phyloP scores from a whole-genome alignment of 1,140 invertebrate genomes.

The Ostrea denselamellosa region DNA sequence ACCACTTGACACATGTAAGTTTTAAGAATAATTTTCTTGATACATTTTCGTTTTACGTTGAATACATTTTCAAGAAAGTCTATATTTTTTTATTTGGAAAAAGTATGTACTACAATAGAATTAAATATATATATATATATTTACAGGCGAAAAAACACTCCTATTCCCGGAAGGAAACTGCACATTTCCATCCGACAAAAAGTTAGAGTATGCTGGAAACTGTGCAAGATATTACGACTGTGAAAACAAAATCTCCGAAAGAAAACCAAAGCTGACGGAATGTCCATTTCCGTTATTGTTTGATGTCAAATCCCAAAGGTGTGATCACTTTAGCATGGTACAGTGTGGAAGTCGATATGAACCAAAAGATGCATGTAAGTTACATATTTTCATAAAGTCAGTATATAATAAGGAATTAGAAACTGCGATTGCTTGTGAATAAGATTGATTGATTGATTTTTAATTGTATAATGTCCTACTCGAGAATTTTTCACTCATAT shows the following conservation, averaged over 20 bases:
- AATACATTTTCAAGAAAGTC: too few species aligned
- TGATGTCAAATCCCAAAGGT: constrained; percentile 5
- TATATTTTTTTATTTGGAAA: too few species aligned
- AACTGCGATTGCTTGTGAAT: too few species aligned
- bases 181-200: neutral
- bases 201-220: neutral
- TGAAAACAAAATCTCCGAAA: neutral
- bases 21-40: too few species aligned
- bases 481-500: too few species aligned
- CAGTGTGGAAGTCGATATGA: constrained; percentile 18
- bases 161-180: neutral
- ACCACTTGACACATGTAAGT: constrained; percentile 34
- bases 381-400: too few species aligned
- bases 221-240: neutral
- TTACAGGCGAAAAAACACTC: neutral
- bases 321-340: neutral
- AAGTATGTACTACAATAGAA: too few species aligned
- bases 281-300: constrained; percentile 41
- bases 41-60: too few species aligned
- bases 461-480: too few species aligned
- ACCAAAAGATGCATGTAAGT: constrained; percentile 42
- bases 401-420: too few species aligned
- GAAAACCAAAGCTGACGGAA: constrained; percentile 11
- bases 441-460: too few species aligned
- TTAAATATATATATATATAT: neutral